Evolutionary conservation across 2,888 invertebrate species (phyloP).

Genomic region (Heteromyza rotundicornis): DNA sequence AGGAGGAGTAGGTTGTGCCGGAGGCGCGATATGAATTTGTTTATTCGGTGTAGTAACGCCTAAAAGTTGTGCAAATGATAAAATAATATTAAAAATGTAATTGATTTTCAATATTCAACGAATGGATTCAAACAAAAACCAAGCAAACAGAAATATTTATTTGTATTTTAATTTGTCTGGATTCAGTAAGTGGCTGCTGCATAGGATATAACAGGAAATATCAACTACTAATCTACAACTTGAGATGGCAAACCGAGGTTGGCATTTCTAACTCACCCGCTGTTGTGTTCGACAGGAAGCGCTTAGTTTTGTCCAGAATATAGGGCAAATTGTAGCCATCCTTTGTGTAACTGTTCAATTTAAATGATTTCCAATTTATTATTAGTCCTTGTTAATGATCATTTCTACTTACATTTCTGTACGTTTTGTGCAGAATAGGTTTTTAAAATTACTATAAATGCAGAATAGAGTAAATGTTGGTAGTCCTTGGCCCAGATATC

Average conservation of each 20-base stretch:
- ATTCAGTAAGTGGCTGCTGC: too few relatives aligned
- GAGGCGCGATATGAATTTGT: slow-evolving; percentile 32
- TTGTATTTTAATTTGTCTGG: too few relatives aligned
- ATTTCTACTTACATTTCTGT: slow-evolving; percentile 62
- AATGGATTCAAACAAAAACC: background rate
- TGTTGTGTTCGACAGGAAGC: slow-evolving; percentile 61
- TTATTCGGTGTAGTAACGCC: slow-evolving; percentile 33
- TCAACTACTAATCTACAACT: too few relatives aligned
- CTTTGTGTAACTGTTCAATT: slow-evolving; percentile 61
- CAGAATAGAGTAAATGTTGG: slow-evolving; percentile 62
- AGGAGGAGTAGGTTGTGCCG: slow-evolving; percentile 14
- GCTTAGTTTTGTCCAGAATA: slow-evolving; percentile 62
- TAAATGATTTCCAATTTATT: too few relatives aligned
- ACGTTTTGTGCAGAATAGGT: slow-evolving; percentile 62
- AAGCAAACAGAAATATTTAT: background rate
- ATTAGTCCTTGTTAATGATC: too few relatives aligned
- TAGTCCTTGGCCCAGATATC: slow-evolving; percentile 61
- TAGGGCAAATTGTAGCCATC: slow-evolving; percentile 63
- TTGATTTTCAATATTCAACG: background rate
- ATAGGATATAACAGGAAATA: too few relatives aligned
- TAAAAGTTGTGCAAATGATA: slow-evolving; percentile 21
- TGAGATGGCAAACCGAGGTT: too few relatives aligned
- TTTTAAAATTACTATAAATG: slow-evolving; percentile 64
- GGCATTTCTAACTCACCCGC: slow-evolving; percentile 61
- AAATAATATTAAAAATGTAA: slow-evolving; percentile 13